A percentile compares a stretch with the other conserved stretches of the same genome.
Evolutionary conservation across 2,797 vertebrate species (phyloP).

Genomic region (Poeciliopsis presidionis): DNA sequence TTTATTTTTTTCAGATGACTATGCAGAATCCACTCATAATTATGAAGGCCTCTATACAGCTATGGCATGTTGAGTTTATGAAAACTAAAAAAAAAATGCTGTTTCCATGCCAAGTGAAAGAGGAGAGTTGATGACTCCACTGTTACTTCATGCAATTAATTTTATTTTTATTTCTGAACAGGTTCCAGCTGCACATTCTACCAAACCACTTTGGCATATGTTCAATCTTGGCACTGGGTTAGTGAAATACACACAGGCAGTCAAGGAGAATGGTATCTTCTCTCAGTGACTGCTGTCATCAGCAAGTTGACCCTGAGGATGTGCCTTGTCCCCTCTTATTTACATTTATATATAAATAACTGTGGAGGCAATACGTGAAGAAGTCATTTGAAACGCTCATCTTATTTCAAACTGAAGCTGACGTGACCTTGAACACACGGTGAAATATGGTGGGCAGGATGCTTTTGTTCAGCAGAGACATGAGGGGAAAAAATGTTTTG

Average conservation of each 20-base stretch:
- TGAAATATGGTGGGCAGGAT: neutral
- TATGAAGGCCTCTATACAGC: conserved; percentile 34
- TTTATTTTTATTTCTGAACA: neutral
- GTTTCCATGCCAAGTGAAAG: neutral
- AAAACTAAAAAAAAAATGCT: neutral
- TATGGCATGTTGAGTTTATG: conserved; percentile 13
- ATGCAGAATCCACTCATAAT: conserved; percentile 49
- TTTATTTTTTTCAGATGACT: conserved; percentile 32
- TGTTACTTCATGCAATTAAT: neutral
- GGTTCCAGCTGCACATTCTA: neutral
- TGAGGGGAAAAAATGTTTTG: neutral
- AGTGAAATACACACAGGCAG: neutral
- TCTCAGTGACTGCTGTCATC: neutral
- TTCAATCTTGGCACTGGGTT: neutral
- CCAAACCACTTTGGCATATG: neutral
- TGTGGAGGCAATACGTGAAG: neutral
- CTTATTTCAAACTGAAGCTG: neutral
- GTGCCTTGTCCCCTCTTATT: neutral
- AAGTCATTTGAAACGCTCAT: neutral
- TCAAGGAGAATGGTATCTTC: neutral
- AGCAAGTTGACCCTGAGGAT: neutral
- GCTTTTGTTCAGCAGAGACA: neutral
- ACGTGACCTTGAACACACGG: neutral
- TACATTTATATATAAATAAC: neutral
- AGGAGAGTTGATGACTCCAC: neutral